Conservation (phyloP, 2,888 invertebrate species). For the Leucozona laternaria region DNA sequence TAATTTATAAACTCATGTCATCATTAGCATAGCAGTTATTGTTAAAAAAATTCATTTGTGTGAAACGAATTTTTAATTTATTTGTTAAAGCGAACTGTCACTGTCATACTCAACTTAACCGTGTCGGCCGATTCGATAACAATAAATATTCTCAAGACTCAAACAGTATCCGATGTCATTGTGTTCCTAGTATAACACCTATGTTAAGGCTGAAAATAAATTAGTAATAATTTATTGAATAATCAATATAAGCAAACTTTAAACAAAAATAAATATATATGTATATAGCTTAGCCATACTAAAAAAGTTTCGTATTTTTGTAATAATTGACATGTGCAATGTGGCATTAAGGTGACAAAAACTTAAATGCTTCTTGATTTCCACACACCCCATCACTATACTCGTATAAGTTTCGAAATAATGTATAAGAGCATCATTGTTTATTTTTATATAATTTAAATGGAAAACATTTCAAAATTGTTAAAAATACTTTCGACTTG, state of each 20-base stretch:
- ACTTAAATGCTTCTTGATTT: slow-evolving; percentile 1
- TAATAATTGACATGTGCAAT: slow-evolving; percentile 33
- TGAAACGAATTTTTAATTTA: background rate
- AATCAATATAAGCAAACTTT: too few relatives aligned
- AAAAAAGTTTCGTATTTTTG: background rate
- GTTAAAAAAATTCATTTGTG: background rate
- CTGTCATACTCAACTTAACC: too few relatives aligned
- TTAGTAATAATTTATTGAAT: too few relatives aligned
- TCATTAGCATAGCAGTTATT: background rate
- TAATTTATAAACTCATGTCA: background rate
- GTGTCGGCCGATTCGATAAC: background rate
- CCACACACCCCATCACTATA: background rate
- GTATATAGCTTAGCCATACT: background rate
- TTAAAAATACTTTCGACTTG: slow-evolving; percentile 5
- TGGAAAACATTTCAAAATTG: background rate
- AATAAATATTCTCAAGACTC: too few relatives aligned
- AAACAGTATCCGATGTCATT: too few relatives aligned
- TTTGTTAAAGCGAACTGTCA: background rate
- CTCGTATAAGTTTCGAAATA: background rate
- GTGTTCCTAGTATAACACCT: too few relatives aligned
- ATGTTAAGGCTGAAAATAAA: too few relatives aligned
- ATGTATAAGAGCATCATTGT: background rate
- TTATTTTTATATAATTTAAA: slow-evolving; percentile 4
- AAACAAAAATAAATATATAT: too few relatives aligned
- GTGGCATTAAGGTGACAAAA: slow-evolving; percentile 52